Conservation (phyloP, 2,888 invertebrate species). For the Schizotus pectinicornis region DNA sequence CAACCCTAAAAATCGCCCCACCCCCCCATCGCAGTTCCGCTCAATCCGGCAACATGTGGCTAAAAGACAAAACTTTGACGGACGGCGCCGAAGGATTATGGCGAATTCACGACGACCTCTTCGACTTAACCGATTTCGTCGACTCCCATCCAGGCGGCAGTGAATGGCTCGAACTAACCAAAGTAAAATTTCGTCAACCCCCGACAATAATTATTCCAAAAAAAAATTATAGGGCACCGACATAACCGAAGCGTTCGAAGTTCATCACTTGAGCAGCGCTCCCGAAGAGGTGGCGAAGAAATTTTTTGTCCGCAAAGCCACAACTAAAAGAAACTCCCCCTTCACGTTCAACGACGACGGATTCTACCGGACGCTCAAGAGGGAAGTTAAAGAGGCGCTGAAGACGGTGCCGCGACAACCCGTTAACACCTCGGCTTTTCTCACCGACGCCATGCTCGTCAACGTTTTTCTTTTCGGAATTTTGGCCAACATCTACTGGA, state of each 20-base stretch:
- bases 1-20: conserved; percentile 41
- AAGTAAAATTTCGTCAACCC: conserved; percentile 58
- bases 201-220: conserved; percentile 1
- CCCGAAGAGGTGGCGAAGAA: conserved; percentile 66
- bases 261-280: conserved; percentile 68
- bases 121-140: conserved; percentile 83
- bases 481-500: conserved; percentile 49
- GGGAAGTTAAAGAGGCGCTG: conserved; percentile 57
- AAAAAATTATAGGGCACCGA: conserved; percentile 69
- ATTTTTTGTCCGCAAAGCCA: conserved; percentile 70
- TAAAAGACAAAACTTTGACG: conserved; percentile 68
- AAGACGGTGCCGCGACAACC: conserved; percentile 61
- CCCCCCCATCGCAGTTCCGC: conserved; percentile 34
- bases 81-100: conserved; percentile 81
- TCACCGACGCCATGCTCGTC: conserved; percentile 55
- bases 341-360: conserved; percentile 76
- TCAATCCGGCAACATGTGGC: conserved; percentile 59
- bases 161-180: conserved; percentile 74
- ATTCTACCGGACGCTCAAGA: conserved; percentile 75
- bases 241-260: conserved; percentile 81
- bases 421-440: conserved; percentile 51
- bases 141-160: conserved; percentile 84
- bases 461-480: conserved; percentile 46
- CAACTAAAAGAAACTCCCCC: conserved; percentile 69
- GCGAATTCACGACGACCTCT: conserved; percentile 78